phyloP scores from a whole-genome alignment of 2,113 vertebrate species.

The Romanogobio albipinnatus region DNA sequence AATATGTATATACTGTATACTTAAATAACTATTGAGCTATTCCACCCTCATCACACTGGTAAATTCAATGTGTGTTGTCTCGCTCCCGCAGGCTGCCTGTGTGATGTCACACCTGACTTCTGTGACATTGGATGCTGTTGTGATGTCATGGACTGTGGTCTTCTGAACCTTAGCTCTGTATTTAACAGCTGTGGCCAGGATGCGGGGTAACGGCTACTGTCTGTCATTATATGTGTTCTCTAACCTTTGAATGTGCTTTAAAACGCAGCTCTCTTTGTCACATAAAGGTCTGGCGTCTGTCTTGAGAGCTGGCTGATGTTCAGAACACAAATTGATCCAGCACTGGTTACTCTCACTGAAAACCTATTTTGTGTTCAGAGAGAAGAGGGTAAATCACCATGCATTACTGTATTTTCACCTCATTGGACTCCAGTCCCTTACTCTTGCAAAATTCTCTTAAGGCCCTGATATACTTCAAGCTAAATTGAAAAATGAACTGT shows the following conservation, averaged over 20 bases:
- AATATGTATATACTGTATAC: not conserved
- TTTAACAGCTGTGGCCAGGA: slow-evolving; percentile 68
- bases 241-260: not conserved
- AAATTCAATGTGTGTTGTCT: not conserved
- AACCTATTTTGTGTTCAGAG: slow-evolving; percentile 69
- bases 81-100: slow-evolving; percentile 68
- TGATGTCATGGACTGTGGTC: slow-evolving; percentile 70
- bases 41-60: too few species aligned
- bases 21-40: not conserved
- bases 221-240: not conserved
- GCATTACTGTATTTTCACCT: not conserved
- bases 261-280: not conserved
- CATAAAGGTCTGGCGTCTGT: slow-evolving; percentile 65
- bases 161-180: slow-evolving; percentile 66
- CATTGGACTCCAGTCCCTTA: not conserved
- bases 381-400: slow-evolving; percentile 60
- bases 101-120: slow-evolving; percentile 72
- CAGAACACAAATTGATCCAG: slow-evolving; percentile 70
- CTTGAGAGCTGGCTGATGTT: slow-evolving; percentile 79
- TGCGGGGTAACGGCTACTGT: slow-evolving; percentile 57
- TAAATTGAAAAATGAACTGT: too few species aligned
- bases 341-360: slow-evolving; percentile 69
- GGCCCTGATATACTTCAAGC: too few species aligned
- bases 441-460: not conserved
- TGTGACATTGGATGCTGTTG: slow-evolving; percentile 80